phyloP scores from a whole-genome alignment of 2,797 vertebrate species.

The Balearica regulorum region DNA sequence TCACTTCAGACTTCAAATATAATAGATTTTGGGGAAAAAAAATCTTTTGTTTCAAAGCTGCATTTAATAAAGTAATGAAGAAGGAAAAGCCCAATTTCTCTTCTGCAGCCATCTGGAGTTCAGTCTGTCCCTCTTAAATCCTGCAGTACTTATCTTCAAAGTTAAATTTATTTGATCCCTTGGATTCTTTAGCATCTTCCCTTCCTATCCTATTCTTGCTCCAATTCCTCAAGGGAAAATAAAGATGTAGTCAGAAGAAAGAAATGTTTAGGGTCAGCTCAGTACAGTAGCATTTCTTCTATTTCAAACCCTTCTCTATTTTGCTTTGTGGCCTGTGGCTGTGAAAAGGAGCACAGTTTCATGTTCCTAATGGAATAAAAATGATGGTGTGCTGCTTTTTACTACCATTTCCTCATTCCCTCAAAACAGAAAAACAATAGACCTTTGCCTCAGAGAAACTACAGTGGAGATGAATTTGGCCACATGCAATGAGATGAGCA shows the following conservation, averaged over 20 bases:
- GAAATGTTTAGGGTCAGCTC: background rate
- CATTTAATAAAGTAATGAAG: background rate
- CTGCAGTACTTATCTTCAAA: background rate
- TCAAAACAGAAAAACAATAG: background rate
- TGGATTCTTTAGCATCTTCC: background rate
- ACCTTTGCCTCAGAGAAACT: background rate
- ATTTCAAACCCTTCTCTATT: background rate
- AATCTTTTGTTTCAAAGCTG: background rate
- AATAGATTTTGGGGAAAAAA: background rate
- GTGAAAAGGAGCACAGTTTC: background rate
- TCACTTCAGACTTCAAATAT: background rate
- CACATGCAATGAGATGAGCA: slow-evolving; percentile 11
- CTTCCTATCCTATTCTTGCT: background rate
- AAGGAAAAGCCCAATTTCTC: background rate
- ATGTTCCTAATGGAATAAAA: background rate
- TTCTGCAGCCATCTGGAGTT: background rate
- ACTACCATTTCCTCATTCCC: background rate
- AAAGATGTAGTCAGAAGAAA: too few relatives aligned
- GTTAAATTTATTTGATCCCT: background rate
- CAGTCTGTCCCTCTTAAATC: background rate
- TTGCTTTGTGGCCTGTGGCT: background rate
- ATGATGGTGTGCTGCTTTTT: background rate
- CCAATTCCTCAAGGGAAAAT: background rate
- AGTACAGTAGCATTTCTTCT: background rate
- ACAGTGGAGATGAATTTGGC: background rate